These are phyloP conservation scores for Crypturellus undulatus DNA, from an alignment of 2,113 vertebrate species.

Conservation along the genomic window DNA sequence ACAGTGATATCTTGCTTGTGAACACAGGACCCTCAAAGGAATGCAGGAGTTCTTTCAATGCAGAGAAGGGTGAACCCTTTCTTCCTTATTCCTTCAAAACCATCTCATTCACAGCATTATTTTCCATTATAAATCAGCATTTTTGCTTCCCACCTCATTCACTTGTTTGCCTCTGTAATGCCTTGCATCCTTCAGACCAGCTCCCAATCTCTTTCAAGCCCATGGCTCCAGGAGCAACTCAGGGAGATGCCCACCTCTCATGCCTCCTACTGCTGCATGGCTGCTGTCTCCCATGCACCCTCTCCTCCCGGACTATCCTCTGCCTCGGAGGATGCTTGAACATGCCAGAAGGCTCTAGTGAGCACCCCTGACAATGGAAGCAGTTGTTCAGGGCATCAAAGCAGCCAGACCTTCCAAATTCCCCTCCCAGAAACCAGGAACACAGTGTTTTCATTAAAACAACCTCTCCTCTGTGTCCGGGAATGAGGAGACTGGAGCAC, in stretches of 20 bases:
- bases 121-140: constrained; percentile 26
- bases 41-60: background rate
- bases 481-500: background rate
- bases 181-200: background rate
- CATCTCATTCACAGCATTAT: constrained; percentile 2
- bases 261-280: background rate
- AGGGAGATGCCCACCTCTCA: no score
- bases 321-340: background rate
- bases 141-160: background rate
- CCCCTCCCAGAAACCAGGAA: constrained; percentile 26
- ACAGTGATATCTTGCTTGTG: background rate
- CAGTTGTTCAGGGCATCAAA: constrained; percentile 26
- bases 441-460: constrained; percentile 25
- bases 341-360: background rate
- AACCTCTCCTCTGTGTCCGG: constrained; percentile 30
- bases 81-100: background rate
- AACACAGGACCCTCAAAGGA: background rate
- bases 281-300: background rate
- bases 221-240: no score
- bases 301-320: background rate
- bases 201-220: background rate
- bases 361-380: constrained; percentile 19
- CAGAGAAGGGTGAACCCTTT: background rate
- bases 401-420: constrained; percentile 36
- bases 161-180: background rate